Evolutionary conservation across 2,113 vertebrate genomes (phyloP), one percentile per base, ranked within the genome.

Genomic region (Murina feae): DNA sequence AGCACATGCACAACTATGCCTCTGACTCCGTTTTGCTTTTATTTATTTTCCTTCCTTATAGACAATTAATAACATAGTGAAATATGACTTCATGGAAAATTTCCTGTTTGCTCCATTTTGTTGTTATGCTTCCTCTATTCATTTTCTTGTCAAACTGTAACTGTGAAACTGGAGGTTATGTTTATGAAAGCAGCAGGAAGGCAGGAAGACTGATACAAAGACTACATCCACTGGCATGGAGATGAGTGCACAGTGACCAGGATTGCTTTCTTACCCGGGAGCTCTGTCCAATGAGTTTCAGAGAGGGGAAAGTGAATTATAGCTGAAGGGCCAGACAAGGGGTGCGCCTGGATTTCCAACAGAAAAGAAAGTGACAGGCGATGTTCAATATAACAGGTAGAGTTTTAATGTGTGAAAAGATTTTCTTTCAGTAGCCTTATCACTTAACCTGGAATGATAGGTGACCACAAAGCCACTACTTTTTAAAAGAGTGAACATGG

Each of bases 361-460:
- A 96, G 92, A 80, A 94, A 18, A 51, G 35, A 49, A 85, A 96
- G 90, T 86, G 86, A 95, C 88, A 72, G 35, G 80, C 79, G 93
- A n/a, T 72, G 71, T 76, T 94, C 95, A 39, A 78, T 51, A 63
- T 65, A 96, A 32, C 0, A 0, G 80, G 94, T 86, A 53, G 81
- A 89, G 76, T 53, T n/a, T 95, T 91, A 76, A 78, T 86, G 78
- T 51, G 66, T 58, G 75, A 37, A 86, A 84, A 94, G 55, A 72
- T 68, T 95, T 95, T 93, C 69, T n/a, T 75, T 91, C 58, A 16
- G 14, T 55, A 81, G 49, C 42, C 63, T 72, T 47, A 76, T 32
- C 32, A 42, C 39, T 95, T 93, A 37, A 44, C 20, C 47, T 83
- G 4, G 23, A 93, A 85, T 60, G 68, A 47, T 37, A 93, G 42